phyloP scores from a whole-genome alignment of 37 sponge, comb jelly and placozoan species.

The Halisarca cf. caerulea region DNA sequence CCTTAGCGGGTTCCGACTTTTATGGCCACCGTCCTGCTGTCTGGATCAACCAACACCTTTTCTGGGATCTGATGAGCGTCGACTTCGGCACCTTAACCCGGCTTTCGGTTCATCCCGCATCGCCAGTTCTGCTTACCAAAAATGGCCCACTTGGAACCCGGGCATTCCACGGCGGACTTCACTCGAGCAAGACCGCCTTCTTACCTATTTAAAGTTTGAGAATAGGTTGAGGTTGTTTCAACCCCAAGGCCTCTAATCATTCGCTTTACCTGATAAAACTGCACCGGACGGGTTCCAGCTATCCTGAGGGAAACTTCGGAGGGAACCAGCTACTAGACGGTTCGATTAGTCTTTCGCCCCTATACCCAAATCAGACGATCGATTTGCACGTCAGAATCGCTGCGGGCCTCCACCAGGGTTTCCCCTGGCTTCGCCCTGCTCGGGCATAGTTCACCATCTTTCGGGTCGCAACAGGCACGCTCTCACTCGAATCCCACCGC shows the following conservation, averaged over 20 bases:
- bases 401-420: no score
- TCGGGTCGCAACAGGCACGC: slow-evolving; percentile 46
- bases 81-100: slow-evolving; percentile 43
- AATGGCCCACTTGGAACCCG: slow-evolving; percentile 73
- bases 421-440: no score
- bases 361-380: no score
- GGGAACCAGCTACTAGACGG: slow-evolving; percentile 16
- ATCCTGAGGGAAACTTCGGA: slow-evolving; percentile 74
- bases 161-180: slow-evolving; percentile 64
- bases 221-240: slow-evolving; percentile 76
- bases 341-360: no score
- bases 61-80: slow-evolving; percentile 69
- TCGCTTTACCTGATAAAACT: slow-evolving; percentile 58
- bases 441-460: no score
- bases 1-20: slow-evolving; percentile 69
- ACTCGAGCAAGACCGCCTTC: no score
- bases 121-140: slow-evolving; percentile 81
- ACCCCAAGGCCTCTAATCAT: slow-evolving; percentile 75
- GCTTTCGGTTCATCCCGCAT: slow-evolving; percentile 68
- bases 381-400: no score
- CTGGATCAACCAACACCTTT: slow-evolving; percentile 77
- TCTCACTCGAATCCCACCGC: slow-evolving; percentile 62
- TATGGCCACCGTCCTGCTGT: slow-evolving; percentile 71
- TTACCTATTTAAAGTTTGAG: slow-evolving; percentile 77
- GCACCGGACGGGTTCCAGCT: slow-evolving; percentile 41